Evolutionary conservation across 2,113 vertebrate species (phyloP).

Genomic region (Scolopax mira): DNA sequence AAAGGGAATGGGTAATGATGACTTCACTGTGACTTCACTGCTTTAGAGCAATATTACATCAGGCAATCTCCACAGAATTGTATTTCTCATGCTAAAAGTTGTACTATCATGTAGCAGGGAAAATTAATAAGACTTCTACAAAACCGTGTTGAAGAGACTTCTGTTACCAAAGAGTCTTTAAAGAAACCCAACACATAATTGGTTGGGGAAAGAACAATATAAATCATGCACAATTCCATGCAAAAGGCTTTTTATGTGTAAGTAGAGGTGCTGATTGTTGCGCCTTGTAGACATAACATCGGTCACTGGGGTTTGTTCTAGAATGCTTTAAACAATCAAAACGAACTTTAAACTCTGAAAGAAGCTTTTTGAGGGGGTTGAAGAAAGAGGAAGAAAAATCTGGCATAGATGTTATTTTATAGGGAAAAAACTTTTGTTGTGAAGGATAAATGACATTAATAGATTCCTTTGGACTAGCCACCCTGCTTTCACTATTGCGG

Average conservation of each 20-base stretch:
- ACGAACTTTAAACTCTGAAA: not conserved
- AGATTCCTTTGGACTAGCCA: not conserved
- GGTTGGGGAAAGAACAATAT: not conserved
- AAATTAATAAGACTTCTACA: not conserved
- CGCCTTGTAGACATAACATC: not conserved
- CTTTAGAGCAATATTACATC: not conserved
- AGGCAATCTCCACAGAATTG: not conserved
- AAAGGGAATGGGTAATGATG: slow-evolving; percentile 11
- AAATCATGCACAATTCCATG: not conserved
- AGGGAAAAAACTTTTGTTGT: not conserved
- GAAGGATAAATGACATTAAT: not conserved
- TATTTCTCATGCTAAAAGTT: not conserved
- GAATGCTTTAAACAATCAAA: not conserved
- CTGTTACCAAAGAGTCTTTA: not conserved
- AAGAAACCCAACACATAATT: not conserved
- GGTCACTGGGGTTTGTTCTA: not conserved
- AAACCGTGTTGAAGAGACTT: not conserved
- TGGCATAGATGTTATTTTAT: not conserved
- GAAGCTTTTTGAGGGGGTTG: not conserved
- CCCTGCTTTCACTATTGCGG: not conserved
- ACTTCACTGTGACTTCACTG: slow-evolving; percentile 23
- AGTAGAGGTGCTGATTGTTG: not conserved
- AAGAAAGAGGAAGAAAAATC: not conserved
- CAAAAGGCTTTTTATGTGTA: not conserved
- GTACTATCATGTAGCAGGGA: not conserved